Evolutionary conservation across 1,140 invertebrate genomes (phyloP).

Genomic region (Antheraea mylitta): DNA sequence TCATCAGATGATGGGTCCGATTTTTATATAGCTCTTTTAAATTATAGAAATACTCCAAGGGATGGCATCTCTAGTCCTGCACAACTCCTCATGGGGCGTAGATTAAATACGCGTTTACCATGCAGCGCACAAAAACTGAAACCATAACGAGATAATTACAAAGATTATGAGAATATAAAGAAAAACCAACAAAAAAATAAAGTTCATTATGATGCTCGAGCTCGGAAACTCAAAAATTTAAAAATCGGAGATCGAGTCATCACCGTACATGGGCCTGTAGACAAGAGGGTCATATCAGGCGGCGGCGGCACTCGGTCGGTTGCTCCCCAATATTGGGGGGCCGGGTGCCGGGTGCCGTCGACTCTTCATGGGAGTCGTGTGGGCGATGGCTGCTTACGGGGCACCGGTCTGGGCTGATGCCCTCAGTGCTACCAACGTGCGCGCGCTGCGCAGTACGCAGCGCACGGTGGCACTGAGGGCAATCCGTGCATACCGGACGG

Average conservation of each 20-base stretch:
- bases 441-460: too few species aligned
- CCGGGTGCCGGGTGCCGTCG: too few species aligned
- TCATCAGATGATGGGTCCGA: conserved; percentile 14
- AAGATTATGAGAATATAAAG: not conserved
- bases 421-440: too few species aligned
- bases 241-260: not conserved
- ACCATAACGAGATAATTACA: not conserved
- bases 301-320: too few species aligned
- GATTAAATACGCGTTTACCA: conserved; percentile 17
- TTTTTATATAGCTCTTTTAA: conserved; percentile 23
- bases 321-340: too few species aligned
- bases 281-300: not conserved
- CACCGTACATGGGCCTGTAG: not conserved
- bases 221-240: not conserved
- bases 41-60: conserved; percentile 22
- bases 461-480: too few species aligned
- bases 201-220: not conserved
- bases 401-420: too few species aligned
- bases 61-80: conserved; percentile 23
- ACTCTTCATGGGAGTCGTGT: too few species aligned
- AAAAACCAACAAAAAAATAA: not conserved
- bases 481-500: too few species aligned
- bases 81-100: conserved; percentile 28
- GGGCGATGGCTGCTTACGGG: too few species aligned
- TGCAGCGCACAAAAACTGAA: not conserved